Conservation (phyloP, 2,797 vertebrate genomes). For the Rhyacichthys aspro region DNA sequence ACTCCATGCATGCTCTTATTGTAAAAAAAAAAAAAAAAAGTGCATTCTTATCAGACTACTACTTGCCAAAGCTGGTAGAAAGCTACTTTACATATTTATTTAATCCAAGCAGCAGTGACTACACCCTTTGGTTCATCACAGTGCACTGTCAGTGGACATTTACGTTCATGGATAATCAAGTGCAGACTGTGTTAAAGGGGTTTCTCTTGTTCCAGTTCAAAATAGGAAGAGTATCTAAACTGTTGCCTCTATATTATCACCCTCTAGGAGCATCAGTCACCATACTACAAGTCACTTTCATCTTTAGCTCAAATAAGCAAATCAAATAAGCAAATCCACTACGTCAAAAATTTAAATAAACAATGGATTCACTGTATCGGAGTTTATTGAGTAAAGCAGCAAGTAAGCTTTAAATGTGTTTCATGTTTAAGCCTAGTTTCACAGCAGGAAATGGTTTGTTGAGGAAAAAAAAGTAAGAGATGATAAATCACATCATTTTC, state of each 20-base stretch:
- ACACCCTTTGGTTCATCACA: slow-evolving; percentile 53
- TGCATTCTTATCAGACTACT: slow-evolving; percentile 34
- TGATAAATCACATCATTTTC: not conserved
- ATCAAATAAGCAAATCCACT: too few relatives aligned
- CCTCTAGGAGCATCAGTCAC: too few relatives aligned
- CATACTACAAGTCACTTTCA: too few relatives aligned
- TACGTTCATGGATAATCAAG: slow-evolving; percentile 57
- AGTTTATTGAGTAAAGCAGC: slow-evolving; percentile 35
- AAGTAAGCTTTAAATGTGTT: slow-evolving; percentile 70
- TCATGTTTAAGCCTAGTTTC: slow-evolving; percentile 69
- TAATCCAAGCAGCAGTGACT: slow-evolving; percentile 47
- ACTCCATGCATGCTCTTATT: too few relatives aligned
- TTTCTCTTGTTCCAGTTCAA: slow-evolving; percentile 23
- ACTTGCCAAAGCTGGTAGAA: not conserved
- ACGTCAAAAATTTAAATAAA: too few relatives aligned
- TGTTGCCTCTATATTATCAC: too few relatives aligned
- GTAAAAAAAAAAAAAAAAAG: not conserved
- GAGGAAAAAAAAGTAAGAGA: slow-evolving; percentile 32
- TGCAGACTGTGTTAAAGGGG: slow-evolving; percentile 27
- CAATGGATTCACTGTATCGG: too few relatives aligned
- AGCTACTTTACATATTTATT: slow-evolving; percentile 36
- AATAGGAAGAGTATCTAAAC: too few relatives aligned
- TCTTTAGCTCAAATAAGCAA: too few relatives aligned
- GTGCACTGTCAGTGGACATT: slow-evolving; percentile 56
- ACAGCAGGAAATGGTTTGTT: slow-evolving; percentile 64